These are phyloP conservation scores for Stegana nigrithorax DNA, from an alignment of 2,888 invertebrate species.

Conservation along the genomic window DNA sequence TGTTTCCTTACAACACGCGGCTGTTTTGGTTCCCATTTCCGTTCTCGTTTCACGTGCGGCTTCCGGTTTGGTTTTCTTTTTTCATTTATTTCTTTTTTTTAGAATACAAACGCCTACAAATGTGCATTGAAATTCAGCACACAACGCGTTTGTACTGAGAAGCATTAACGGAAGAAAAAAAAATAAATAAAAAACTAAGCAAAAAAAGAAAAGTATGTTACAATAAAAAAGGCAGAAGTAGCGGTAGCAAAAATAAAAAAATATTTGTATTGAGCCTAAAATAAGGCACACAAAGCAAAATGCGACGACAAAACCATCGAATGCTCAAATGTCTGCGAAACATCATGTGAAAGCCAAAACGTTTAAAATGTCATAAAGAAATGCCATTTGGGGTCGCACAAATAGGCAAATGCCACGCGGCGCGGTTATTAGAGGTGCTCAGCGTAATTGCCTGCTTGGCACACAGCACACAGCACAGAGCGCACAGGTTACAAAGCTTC, in stretches of 20 bases:
- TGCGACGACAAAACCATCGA: neutral
- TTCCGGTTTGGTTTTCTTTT: neutral
- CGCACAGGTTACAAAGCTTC: too few species aligned
- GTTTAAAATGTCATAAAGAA: constrained; percentile 17
- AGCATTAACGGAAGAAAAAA: neutral
- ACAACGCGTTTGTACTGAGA: constrained; percentile 33
- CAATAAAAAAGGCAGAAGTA: too few species aligned
- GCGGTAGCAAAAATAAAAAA: too few species aligned
- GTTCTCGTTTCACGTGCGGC: neutral
- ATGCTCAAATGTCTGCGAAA: neutral
- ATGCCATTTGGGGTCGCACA: neutral
- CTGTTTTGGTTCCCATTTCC: neutral
- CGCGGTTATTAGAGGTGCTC: neutral
- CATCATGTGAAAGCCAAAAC: neutral
- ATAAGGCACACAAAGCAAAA: neutral
- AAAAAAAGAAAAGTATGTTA: neutral
- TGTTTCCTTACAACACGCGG: neutral
- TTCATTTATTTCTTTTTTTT: neutral
- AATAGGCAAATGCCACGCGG: neutral
- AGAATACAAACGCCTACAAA: constrained; percentile 40
- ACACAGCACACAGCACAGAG: too few species aligned
- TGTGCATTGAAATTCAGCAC: constrained; percentile 60
- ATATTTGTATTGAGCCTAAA: too few species aligned
- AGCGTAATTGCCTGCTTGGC: neutral
- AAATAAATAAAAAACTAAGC: neutral